Conservation (phyloP, 2,113 vertebrate species). For the Isichthys henryi region DNA sequence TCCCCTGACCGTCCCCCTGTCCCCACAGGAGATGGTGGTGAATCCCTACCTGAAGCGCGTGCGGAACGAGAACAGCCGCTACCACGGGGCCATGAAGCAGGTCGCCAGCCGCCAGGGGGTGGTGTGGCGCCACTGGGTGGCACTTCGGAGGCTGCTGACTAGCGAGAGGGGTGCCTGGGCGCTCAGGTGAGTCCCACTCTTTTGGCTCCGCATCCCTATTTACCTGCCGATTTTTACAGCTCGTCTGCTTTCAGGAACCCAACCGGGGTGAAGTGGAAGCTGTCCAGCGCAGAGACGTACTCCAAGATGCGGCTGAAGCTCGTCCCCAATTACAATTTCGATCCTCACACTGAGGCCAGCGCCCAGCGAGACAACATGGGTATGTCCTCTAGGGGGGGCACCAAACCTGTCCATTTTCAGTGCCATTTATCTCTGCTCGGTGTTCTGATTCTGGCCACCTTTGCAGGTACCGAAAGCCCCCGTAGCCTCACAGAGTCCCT, state of each 20-base stretch:
- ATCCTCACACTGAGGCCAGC: constrained; percentile 81
- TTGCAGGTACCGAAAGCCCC: constrained; percentile 72
- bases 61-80: constrained; percentile 69
- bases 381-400: constrained; percentile 35
- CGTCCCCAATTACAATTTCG: constrained; percentile 85
- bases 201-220: neutral
- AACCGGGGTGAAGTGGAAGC: constrained; percentile 69
- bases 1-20: neutral
- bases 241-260: constrained; percentile 55
- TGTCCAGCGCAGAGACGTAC: constrained; percentile 85
- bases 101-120: constrained; percentile 68
- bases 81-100: constrained; percentile 68
- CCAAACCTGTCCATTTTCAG: neutral
- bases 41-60: constrained; percentile 67
- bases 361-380: constrained; percentile 92
- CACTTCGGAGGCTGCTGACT: constrained; percentile 71
- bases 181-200: constrained; percentile 53
- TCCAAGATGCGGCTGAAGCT: constrained; percentile 93
- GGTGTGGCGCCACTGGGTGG: constrained; percentile 79
- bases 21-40: constrained; percentile 70
- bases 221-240: neutral
- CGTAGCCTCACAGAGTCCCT: constrained; percentile 65
- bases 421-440: neutral
- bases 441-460: neutral
- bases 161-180: constrained; percentile 83